Evolutionary conservation across 2,888 invertebrate genomes (phyloP).

Genomic region (Trichacis sp.): DNA sequence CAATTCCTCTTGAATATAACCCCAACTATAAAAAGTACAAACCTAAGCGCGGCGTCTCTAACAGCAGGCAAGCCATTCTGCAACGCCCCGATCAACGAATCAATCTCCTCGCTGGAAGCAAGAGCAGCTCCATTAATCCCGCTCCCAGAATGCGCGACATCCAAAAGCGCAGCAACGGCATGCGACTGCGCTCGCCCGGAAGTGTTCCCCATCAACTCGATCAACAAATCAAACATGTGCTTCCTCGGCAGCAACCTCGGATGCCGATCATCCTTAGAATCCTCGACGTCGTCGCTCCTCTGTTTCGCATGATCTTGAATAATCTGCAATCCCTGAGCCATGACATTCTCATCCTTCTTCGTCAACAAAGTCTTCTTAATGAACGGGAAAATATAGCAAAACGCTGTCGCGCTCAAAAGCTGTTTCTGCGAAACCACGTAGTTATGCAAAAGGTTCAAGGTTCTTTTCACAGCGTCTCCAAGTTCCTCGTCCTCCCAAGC

Average conservation of each 20-base stretch:
- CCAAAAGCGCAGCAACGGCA: conserved; percentile 83
- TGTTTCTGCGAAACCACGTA: conserved; percentile 69
- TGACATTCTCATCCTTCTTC: conserved; percentile 72
- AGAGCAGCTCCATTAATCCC: conserved; percentile 76
- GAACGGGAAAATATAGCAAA: conserved; percentile 86
- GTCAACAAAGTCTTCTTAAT: conserved; percentile 75
- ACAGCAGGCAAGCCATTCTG: conserved; percentile 79
- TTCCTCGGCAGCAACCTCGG: conserved; percentile 84
- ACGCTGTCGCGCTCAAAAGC: conserved; percentile 79
- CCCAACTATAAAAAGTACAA: not conserved
- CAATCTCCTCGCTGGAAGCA: conserved; percentile 79
- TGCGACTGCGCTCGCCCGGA: conserved; percentile 81
- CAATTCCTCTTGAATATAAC: no score
- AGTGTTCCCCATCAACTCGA: conserved; percentile 80
- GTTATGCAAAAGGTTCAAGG: conserved; percentile 73
- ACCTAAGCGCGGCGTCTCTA: conserved; percentile 80
- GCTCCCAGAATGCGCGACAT: conserved; percentile 82
- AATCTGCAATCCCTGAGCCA: conserved; percentile 75
- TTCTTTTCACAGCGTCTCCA: conserved; percentile 74
- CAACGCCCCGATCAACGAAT: conserved; percentile 78
- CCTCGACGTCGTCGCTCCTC: conserved; percentile 68
- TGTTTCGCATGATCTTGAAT: conserved; percentile 81
- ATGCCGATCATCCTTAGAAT: conserved; percentile 73
- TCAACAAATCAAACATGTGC: conserved; percentile 84
- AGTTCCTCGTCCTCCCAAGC: conserved; percentile 83